Evolutionary conservation across 1,140 invertebrate genomes (phyloP), one percentile per base, ranked within the genome.

Genomic region (Capitella teleta): DNA sequence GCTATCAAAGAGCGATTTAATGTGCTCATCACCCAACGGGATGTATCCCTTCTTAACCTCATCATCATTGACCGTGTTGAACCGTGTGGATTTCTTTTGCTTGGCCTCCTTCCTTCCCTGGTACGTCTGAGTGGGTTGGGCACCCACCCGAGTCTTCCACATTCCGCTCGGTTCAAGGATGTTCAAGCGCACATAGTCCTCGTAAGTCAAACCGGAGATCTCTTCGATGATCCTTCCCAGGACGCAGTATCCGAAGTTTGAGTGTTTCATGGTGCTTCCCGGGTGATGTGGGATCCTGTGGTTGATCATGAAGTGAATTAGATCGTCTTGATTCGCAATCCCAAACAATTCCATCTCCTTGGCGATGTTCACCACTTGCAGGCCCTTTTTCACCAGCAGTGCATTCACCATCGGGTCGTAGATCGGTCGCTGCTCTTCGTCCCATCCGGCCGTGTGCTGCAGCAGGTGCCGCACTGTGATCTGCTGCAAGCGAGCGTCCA

Each of bases 151-250:
- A 1, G 66, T 68, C 51, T 65, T 59, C 66, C 64, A 64, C 59
- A 72, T 67, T n/a, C 66, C 66, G 46, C 63, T 61, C 1, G 65
- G 67, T 5, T 55, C 53, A 3, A 72, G 50, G 5, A 72, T 46
- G 23, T 57, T 42, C 25, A 55, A 53, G 40, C 63, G 61, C 0
- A 68, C 62, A 32, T 60, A 70, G 16, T 60, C 56, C 21, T 64
- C 58, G 53, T 72, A 71, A 28, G 42, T 43, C 14, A 51, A 46
- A 25, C 54, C 59, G 2, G 59, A 47, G 1, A 60, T 56, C 37
- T 60, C 53, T 55, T 68, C 65, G 30, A 72, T 64, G 8, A 72
- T 53, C 46, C 62, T 49, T n/a, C 67, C 68, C n/a, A 72, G 61
- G 23, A 71, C 56, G 5, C 63, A 49, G 51, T 69, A 71, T 2